Evolutionary conservation across 2,797 vertebrate genomes (phyloP).

Genomic region (Fratercula arctica): DNA sequence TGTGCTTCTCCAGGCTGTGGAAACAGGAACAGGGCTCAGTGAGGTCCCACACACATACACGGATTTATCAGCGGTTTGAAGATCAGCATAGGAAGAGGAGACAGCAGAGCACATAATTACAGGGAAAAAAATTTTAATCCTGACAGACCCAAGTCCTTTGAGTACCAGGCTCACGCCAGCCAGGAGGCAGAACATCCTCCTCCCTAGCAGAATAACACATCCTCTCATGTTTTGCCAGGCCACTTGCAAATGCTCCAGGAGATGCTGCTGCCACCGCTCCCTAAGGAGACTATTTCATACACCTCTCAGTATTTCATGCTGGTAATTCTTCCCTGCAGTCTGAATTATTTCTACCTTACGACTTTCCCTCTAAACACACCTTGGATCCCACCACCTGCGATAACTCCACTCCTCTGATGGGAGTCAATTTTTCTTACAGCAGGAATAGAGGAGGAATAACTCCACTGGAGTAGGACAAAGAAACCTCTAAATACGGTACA

Average conservation of each 20-base stretch:
- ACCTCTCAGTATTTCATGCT: slow-evolving; percentile 1
- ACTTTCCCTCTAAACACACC: not conserved
- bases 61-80: not conserved
- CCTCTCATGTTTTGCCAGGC: not conserved
- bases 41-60: not conserved
- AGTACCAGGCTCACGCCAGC: not conserved
- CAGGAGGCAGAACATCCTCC: not conserved
- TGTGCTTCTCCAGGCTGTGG: slow-evolving; percentile 92
- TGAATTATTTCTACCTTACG: slow-evolving; percentile 35
- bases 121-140: not conserved
- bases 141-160: not conserved
- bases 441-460: not conserved
- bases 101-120: not conserved
- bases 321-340: slow-evolving; percentile 1
- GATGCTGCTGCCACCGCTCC: not conserved
- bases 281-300: slow-evolving; percentile 7
- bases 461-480: not conserved
- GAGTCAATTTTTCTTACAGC: not conserved
- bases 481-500: not conserved
- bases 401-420: not conserved
- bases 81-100: not conserved
- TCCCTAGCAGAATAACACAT: not conserved
- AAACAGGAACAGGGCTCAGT: slow-evolving; percentile 56
- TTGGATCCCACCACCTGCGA: not conserved
- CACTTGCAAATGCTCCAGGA: slow-evolving; percentile 14